Evolutionary conservation across 2,113 vertebrate genomes (phyloP), one percentile per base, ranked within the genome.

Genomic region (Australoheros scitulus): DNA sequence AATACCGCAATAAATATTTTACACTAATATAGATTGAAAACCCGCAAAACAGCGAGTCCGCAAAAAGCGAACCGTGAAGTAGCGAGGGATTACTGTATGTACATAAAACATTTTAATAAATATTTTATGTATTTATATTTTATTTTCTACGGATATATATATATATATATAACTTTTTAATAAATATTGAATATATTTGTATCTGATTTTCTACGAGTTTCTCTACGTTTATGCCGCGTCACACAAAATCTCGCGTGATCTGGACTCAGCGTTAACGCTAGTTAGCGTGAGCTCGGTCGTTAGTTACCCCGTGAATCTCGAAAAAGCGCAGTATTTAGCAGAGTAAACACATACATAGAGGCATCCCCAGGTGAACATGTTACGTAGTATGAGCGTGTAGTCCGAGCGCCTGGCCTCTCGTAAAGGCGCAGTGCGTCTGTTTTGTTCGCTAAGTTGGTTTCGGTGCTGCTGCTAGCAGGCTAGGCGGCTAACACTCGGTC

Each of bases 401-500:
- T 2, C 14, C 7, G 8, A 43, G 5, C 3, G 2, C 1, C 2
- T 10, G 10, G 55, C 20, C 7, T 80, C 3, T 22, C 34, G 5
- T 80, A 47, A 80, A 60, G 38, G n/a, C 56, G 2, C 32, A 4
- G 20, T n/a, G 18, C 7, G 61, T 36, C 32, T 58, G 77, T 18
- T 84, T 79, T 61, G 20, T 52, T 60, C 55, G 32, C 38, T 32
- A 7, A 14, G 26, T 70, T 52, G 52, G 32, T 74, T 22, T 50
- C 50, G 17, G 32, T 9, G 83, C 29, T 26, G 65, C 43, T 80
- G 82, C 81, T 90, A 86, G 68, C 61, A 22, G 36, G 86, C 85
- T 87, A 91, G 76, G 61, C 50, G 26, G 89, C 89, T 93, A 94
- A 86, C 82, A 77, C 41, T 61, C 58, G 43, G 47, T n/a, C 41